Evolutionary conservation across 1,140 invertebrate species (phyloP), one percentile per base, ranked within the genome.

Genomic region (Macrobrachium rosenbergii): DNA sequence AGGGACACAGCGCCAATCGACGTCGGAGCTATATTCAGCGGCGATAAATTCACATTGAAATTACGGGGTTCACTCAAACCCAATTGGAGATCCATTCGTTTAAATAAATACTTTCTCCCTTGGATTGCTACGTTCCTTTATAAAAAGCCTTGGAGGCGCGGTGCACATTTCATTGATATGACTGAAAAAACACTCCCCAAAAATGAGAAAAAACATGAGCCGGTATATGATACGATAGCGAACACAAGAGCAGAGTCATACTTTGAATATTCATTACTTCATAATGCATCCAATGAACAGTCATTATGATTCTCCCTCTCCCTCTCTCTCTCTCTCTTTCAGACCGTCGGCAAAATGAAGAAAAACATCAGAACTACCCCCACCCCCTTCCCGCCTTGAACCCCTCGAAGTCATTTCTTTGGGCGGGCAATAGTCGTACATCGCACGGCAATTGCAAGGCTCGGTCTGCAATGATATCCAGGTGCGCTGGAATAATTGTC

Each of bases 361-460:
- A 19, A 77, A 63, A 19, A n/a, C 73, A n/a, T 45, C 37, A 58
- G 17, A 14, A 5, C 75, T 19, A 23, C 21, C 43, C 43, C 16
- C 28, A 58, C 45, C 59, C 43, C 59, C 43, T 37, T 37, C 21
- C 45, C 28, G 16, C 59, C 75, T 28, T 58, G 3, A 12, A 21
- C 17, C 75, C 77, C 84, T 59, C 67, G 45, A 81, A 81, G 64
- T 79, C 85, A 69, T 72, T 81, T 87, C 64, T 45, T 64, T 17
- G 79, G 52, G 60, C 85, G 69, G 76, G 63, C 64, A 72, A 52
- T 58, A 80, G 84, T 87, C 85, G 79, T 87, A 63, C 85, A 87
- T 87, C 85, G 77, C 64, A 37, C 17, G 28, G 78, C 85, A 87
- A 87, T 87, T 87, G 85, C 85, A 87, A 87, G 85, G 85, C 78